A percentile compares a stretch with the other conserved stretches of the same genome.
These are phyloP conservation scores for Hermaeophaga mercurialis DNA, from an alignment of 2,888 invertebrate genomes.

Conservation along the genomic window DNA sequence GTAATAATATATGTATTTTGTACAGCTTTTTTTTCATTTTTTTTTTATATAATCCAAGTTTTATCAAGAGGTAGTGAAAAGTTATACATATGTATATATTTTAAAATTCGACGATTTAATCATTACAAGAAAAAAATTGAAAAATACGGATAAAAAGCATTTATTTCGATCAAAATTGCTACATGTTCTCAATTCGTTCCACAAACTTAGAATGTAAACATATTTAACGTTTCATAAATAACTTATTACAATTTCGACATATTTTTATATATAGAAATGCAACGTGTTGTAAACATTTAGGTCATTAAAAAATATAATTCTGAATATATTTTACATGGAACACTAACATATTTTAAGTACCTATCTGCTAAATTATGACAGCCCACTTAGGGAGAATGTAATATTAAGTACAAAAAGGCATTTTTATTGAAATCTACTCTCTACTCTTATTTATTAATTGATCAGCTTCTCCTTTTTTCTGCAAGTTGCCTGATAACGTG, in stretches of 20 bases:
- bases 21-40: too few species aligned
- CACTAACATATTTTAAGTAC: not conserved
- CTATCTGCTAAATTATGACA: not conserved
- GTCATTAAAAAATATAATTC: not conserved
- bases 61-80: too few species aligned
- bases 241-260: not conserved
- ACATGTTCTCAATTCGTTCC: too few species aligned
- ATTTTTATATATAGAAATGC: not conserved
- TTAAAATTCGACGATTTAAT: too few species aligned
- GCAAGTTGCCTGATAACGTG: conserved; percentile 68
- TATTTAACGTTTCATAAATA: not conserved
- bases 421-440: not conserved
- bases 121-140: too few species aligned
- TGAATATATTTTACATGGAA: not conserved
- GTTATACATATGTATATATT: too few species aligned
- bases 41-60: too few species aligned
- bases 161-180: too few species aligned
- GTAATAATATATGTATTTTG: too few species aligned
- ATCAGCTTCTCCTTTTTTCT: conserved; percentile 49
- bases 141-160: too few species aligned
- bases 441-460: conserved; percentile 35
- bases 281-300: too few species aligned
- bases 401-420: not conserved
- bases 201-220: too few species aligned
- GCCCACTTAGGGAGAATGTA: not conserved